These are phyloP conservation scores for Peromyscus leucopus DNA, from an alignment of 2,113 vertebrate genomes.

Conservation along the genomic window DNA sequence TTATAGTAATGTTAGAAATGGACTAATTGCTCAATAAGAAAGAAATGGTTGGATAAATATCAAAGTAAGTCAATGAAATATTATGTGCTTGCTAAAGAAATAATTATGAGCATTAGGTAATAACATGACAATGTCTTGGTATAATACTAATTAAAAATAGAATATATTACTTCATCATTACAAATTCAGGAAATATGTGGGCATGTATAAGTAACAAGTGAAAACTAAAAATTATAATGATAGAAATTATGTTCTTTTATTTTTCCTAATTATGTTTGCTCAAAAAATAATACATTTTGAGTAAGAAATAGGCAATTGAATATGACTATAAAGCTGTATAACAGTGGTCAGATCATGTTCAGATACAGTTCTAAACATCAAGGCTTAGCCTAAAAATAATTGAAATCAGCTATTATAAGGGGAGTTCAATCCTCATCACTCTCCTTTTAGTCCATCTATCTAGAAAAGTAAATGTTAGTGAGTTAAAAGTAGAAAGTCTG, in stretches of 20 bases:
- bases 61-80: slow-evolving; percentile 65
- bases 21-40: slow-evolving; percentile 40
- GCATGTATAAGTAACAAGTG: slow-evolving; percentile 17
- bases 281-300: not conserved
- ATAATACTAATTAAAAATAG: slow-evolving; percentile 65
- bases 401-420: not conserved
- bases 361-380: not conserved
- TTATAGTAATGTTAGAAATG: slow-evolving; percentile 52
- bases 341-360: not conserved
- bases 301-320: not conserved
- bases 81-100: slow-evolving; percentile 57
- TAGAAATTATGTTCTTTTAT: slow-evolving; percentile 49
- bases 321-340: not conserved
- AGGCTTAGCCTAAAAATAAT: slow-evolving; percentile 3
- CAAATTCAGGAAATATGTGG: slow-evolving; percentile 58
- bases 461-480: not conserved
- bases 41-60: slow-evolving; percentile 58
- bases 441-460: not conserved
- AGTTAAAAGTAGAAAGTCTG: not conserved
- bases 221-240: slow-evolving; percentile 21
- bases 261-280: not conserved
- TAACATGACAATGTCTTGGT: slow-evolving; percentile 47
- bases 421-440: not conserved
- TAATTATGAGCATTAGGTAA: slow-evolving; percentile 66
- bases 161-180: slow-evolving; percentile 63